These are phyloP conservation scores for Etheostoma nigrum DNA, from an alignment of 2,797 vertebrate genomes.

Conservation along the genomic window DNA sequence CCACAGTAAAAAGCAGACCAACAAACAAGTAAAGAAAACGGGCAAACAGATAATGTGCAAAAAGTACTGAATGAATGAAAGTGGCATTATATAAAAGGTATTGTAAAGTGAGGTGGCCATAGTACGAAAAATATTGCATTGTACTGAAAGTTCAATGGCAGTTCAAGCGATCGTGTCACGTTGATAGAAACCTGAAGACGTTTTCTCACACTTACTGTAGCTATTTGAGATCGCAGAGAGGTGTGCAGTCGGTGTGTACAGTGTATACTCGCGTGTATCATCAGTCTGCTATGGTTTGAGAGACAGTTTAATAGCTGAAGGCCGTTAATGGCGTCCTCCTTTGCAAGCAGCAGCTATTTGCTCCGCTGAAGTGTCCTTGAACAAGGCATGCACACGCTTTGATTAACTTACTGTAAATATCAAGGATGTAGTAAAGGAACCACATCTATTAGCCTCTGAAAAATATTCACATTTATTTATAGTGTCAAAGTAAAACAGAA, in stretches of 20 bases:
- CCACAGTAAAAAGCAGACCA: too few species aligned
- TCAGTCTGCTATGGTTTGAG: neutral
- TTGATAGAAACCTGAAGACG: neutral
- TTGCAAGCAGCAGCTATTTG: neutral
- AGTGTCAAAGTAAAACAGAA: too few species aligned
- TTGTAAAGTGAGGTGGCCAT: too few species aligned
- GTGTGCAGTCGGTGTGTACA: neutral
- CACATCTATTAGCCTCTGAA: neutral
- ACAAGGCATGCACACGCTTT: neutral
- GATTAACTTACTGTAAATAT: neutral
- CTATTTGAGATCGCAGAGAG: neutral
- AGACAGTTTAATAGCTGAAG: neutral
- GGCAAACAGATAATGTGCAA: too few species aligned
- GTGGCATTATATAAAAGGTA: too few species aligned
- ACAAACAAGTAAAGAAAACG: too few species aligned
- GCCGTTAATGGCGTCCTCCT: neutral
- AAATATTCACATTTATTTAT: too few species aligned
- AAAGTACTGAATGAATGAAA: too few species aligned
- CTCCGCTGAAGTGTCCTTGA: neutral
- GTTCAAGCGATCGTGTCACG: neutral
- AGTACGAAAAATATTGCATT: too few species aligned
- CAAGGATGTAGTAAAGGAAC: neutral
- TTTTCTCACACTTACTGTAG: slow-evolving; percentile 20
- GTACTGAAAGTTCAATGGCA: neutral
- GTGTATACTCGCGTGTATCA: too few species aligned